These are phyloP conservation scores for Lasioglossum calceatum DNA, from an alignment of 2,888 invertebrate species.

Conservation along the genomic window DNA sequence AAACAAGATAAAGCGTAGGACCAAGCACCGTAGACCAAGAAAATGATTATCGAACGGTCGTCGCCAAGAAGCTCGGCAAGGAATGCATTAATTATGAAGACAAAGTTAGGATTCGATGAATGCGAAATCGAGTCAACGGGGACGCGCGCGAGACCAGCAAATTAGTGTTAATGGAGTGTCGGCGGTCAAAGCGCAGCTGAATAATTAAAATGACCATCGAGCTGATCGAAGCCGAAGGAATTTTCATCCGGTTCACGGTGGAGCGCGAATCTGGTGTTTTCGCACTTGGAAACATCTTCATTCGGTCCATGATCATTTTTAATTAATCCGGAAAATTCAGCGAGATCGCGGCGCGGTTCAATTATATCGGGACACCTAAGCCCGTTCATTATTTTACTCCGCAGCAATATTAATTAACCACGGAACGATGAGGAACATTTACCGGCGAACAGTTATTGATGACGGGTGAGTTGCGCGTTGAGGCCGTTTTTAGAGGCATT, in stretches of 20 bases:
- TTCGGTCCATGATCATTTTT: conserved; percentile 9
- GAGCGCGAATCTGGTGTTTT: not conserved
- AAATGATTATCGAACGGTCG: not conserved
- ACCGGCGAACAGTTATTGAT: not conserved
- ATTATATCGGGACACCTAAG: not conserved
- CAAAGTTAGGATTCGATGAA: conserved; percentile 3
- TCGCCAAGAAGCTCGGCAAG: not conserved
- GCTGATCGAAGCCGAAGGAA: conserved; percentile 16
- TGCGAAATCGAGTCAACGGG: not conserved
- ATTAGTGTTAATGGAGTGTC: conserved; percentile 56
- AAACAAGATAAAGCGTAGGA: not conserved
- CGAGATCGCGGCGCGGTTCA: not conserved
- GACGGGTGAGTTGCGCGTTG: not conserved
- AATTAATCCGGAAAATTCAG: conserved; percentile 9
- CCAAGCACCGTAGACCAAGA: not conserved
- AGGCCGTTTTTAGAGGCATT: not conserved
- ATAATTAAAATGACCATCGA: conserved; percentile 49
- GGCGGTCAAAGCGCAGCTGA: conserved; percentile 28
- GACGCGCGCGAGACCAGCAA: not conserved
- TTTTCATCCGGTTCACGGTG: conserved; percentile 19
- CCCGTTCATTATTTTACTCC: not conserved
- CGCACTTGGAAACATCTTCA: conserved; percentile 3
- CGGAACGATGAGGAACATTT: not conserved
- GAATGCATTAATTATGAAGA: conserved; percentile 34
- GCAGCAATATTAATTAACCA: conserved; percentile 18